Evolutionary conservation across 1,140 invertebrate genomes (phyloP).

Genomic region (Bombus huntii): DNA sequence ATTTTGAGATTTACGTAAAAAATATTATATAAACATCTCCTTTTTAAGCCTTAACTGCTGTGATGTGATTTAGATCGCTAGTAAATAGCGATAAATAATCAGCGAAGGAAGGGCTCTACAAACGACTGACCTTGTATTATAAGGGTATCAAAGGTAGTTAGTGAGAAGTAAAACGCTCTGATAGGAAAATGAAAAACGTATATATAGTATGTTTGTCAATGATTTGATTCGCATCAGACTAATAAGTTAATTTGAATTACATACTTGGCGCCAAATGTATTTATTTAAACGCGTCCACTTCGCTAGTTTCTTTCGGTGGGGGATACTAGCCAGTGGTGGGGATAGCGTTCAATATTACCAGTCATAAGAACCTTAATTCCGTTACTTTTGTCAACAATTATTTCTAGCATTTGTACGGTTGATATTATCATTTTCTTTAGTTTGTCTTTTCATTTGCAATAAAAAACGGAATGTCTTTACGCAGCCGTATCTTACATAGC

Average conservation of each 20-base stretch:
- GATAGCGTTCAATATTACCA: neutral
- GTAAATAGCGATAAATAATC: too few relatives aligned
- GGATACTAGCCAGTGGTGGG: neutral
- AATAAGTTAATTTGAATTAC: neutral
- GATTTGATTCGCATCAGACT: neutral
- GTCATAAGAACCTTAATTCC: neutral
- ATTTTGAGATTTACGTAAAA: neutral
- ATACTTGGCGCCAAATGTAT: neutral
- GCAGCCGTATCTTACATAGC: neutral
- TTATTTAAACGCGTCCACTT: slow-evolving; percentile 1
- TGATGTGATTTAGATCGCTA: too few relatives aligned
- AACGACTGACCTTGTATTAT: neutral
- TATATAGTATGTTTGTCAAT: too few relatives aligned
- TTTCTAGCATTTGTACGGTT: neutral
- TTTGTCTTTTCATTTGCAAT: neutral
- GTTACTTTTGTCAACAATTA: neutral
- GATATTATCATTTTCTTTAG: neutral
- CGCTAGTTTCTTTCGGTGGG: neutral
- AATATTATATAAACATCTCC: too few relatives aligned
- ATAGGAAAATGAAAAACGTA: neutral
- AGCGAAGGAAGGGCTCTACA: too few relatives aligned
- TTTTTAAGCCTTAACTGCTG: too few relatives aligned
- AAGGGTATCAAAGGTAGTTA: neutral
- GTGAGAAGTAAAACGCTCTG: neutral
- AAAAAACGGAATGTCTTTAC: neutral